Conservation (phyloP, 2,113 vertebrate species). For the Scatophagus argus region DNA sequence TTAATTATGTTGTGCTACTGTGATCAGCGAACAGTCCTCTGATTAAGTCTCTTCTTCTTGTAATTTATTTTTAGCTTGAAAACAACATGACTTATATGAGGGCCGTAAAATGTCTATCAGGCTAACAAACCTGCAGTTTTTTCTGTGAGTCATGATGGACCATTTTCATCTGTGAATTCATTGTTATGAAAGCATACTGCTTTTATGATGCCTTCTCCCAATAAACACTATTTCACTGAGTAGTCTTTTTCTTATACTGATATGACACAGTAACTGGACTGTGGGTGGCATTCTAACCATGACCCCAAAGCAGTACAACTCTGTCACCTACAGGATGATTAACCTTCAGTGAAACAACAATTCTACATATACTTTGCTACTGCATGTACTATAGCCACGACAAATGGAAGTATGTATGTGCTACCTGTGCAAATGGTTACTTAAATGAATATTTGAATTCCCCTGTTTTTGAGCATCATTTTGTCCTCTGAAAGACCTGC, state of each 20-base stretch:
- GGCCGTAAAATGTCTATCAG: neutral
- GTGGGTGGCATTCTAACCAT: no score
- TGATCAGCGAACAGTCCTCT: neutral
- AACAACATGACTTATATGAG: neutral
- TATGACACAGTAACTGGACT: neutral
- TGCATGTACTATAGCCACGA: neutral
- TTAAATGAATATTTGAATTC: neutral
- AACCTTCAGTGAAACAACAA: neutral
- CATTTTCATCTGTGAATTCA: neutral
- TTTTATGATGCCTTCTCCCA: neutral
- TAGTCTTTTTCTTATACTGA: neutral
- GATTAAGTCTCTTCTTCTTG: neutral
- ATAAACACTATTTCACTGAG: neutral
- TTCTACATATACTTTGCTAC: neutral
- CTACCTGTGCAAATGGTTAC: no score
- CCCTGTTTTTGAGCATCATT: neutral
- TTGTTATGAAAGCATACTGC: neutral
- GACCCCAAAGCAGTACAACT: neutral
- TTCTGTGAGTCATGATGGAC: neutral
- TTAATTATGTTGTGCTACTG: neutral
- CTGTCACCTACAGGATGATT: neutral
- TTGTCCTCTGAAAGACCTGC: slow-evolving; percentile 1
- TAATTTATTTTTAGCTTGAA: neutral
- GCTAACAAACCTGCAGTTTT: neutral
- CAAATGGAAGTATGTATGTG: neutral